phyloP scores from a whole-genome alignment of 2,113 vertebrate species.

The Chionomys nivalis region DNA sequence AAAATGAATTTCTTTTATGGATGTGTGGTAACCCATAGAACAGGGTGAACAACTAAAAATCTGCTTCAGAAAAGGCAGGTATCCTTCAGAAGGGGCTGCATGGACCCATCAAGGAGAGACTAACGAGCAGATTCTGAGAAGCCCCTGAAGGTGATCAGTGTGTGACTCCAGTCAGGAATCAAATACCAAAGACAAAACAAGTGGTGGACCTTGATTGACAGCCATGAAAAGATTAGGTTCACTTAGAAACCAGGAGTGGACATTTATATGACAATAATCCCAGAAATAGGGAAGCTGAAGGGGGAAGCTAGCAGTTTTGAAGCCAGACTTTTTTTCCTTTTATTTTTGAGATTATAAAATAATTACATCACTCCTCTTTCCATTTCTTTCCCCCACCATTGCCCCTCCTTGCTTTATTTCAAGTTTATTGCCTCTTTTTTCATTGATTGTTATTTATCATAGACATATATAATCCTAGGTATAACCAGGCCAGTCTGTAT shows the following conservation, averaged over 20 bases:
- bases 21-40: background rate
- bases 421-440: background rate
- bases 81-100: background rate
- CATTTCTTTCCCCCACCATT: no score
- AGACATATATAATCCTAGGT: background rate
- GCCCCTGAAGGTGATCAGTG: background rate
- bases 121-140: background rate
- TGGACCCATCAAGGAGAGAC: background rate
- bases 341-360: background rate
- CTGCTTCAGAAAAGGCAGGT: background rate
- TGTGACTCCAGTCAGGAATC: background rate
- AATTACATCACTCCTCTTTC: background rate
- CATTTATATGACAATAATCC: no score
- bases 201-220: background rate
- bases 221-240: background rate
- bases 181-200: background rate
- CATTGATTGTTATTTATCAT: background rate
- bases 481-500: background rate
- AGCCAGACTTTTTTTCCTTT: background rate
- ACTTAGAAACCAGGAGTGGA: background rate
- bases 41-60: background rate
- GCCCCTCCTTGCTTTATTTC: background rate
- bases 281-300: background rate
- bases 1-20: constrained; percentile 31
- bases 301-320: background rate